Percentiles rank a stretch among this genome's conserved stretches.
Conservation (phyloP, 2,888 invertebrate genomes). For the Gari tellinella region DNA sequence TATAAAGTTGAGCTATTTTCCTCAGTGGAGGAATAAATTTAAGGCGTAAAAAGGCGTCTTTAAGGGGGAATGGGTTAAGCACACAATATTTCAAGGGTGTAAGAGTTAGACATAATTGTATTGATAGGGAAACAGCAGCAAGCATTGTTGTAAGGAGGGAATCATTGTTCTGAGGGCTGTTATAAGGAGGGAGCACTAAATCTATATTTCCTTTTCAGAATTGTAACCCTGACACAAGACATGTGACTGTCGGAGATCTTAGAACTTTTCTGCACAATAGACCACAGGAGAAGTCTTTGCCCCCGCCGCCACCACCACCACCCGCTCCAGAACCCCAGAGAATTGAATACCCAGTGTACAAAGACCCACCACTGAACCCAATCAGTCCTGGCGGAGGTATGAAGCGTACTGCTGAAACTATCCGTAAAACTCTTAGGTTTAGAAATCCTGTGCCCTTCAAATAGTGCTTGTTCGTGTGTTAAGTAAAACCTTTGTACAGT, state of each 20-base stretch:
- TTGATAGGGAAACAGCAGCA: too few species aligned
- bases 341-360: conserved; percentile 73
- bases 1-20: too few species aligned
- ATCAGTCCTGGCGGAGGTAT: conserved; percentile 81
- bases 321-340: conserved; percentile 67
- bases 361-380: conserved; percentile 77
- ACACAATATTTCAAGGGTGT: too few species aligned
- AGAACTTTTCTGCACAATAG: conserved; percentile 69
- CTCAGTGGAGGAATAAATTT: too few species aligned
- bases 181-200: too few species aligned
- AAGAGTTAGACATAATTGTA: too few species aligned
- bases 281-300: conserved; percentile 38
- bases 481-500: too few species aligned
- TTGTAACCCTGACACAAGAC: conserved; percentile 67
- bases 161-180: too few species aligned
- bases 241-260: conserved; percentile 82
- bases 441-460: conserved; percentile 16
- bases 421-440: conserved; percentile 10
- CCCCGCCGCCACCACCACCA: conserved; percentile 46
- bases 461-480: neutral
- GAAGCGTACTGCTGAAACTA: conserved; percentile 7
- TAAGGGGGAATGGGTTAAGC: too few species aligned
- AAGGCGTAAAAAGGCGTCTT: too few species aligned
- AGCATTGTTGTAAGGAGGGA: too few species aligned
- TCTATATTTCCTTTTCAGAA: conserved; percentile 40